phyloP scores from a whole-genome alignment of 2,113 vertebrate species.

The Scartelaos histophorus region DNA sequence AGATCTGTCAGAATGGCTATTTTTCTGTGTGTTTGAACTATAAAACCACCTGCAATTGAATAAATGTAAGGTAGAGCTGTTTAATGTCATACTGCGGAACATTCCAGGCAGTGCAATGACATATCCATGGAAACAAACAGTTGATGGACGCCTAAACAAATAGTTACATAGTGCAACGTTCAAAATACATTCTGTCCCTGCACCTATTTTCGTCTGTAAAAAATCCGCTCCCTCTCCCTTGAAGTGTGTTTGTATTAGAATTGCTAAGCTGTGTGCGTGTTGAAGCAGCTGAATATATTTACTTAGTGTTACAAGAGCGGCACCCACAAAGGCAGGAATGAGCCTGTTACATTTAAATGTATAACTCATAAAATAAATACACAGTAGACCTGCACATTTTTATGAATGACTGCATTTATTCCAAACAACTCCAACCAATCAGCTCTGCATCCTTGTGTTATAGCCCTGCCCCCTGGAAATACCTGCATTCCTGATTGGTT shows the following conservation, averaged over 20 bases:
- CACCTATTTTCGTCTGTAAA: slow-evolving; percentile 39
- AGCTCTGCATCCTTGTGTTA: slow-evolving; percentile 7
- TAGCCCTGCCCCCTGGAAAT: slow-evolving; percentile 32
- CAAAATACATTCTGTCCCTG: slow-evolving; percentile 26
- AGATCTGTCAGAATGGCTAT: no score
- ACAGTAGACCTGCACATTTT: slow-evolving; percentile 41
- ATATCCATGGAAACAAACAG: no score
- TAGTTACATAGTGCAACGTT: no score
- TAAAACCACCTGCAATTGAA: no score
- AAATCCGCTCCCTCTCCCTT: slow-evolving; percentile 33
- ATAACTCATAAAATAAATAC: slow-evolving; percentile 68
- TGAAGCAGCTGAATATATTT: slow-evolving; percentile 64
- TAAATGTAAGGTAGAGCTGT: no score
- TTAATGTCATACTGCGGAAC: no score
- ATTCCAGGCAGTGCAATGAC: no score
- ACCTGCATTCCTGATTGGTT: background rate
- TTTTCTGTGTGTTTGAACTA: no score
- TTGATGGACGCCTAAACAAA: no score
- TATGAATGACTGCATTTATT: slow-evolving; percentile 69
- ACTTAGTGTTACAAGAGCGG: slow-evolving; percentile 50
- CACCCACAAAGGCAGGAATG: slow-evolving; percentile 61
- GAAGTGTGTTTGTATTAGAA: slow-evolving; percentile 56
- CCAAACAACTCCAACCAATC: slow-evolving; percentile 56
- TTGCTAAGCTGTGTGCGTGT: slow-evolving; percentile 31
- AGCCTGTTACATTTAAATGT: slow-evolving; percentile 58